Conservation (phyloP, 2,888 invertebrate genomes). For the Papilio demoleus region DNA sequence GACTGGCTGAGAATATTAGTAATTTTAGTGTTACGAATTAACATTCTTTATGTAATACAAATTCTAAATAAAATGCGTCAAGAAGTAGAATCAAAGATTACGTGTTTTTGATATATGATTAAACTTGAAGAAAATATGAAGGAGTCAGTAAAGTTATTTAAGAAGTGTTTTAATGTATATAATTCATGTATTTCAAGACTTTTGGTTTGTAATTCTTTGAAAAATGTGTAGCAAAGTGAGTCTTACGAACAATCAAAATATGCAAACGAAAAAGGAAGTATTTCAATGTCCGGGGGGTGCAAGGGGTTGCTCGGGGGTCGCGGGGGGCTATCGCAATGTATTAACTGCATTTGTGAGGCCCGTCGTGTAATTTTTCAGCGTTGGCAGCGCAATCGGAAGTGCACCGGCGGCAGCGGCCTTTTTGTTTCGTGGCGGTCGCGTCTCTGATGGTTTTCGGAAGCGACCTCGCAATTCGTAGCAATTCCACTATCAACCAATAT, state of each 20-base stretch:
- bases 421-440: conserved; percentile 72
- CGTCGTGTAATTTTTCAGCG: conserved; percentile 79
- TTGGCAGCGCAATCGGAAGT: conserved; percentile 79
- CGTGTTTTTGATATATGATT: neutral
- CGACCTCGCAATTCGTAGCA: conserved; percentile 68
- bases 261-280: conserved; percentile 37
- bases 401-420: conserved; percentile 73
- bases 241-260: conserved; percentile 34
- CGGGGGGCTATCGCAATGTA: conserved; percentile 61
- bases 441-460: conserved; percentile 79
- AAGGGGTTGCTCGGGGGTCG: neutral
- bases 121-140: no score
- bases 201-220: conserved; percentile 20
- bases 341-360: conserved; percentile 61
- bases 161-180: no score
- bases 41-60: no score
- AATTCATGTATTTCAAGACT: no score
- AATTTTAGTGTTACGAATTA: neutral
- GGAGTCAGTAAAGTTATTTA: no score
- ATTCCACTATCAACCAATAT: conserved; percentile 73
- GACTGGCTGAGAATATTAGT: neutral
- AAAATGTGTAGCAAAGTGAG: conserved; percentile 17
- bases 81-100: neutral
- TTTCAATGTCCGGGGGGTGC: neutral
- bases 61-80: neutral